These are phyloP conservation scores for Nyctibius bracteatus DNA, from an alignment of 2,113 vertebrate species.

Conservation along the genomic window DNA sequence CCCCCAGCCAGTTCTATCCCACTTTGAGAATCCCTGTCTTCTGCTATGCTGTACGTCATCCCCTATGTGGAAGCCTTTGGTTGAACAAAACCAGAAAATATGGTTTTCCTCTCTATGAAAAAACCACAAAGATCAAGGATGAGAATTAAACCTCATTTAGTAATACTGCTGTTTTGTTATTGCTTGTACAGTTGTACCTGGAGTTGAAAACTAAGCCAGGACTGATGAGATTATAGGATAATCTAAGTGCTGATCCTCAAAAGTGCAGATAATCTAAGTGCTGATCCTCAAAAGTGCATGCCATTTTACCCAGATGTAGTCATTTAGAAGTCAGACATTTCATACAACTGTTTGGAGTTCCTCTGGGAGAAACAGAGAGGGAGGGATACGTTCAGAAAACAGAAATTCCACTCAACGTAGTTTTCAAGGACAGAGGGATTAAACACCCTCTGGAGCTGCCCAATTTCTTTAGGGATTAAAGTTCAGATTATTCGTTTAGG, in stretches of 20 bases:
- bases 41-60: accelerated
- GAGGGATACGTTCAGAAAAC: background rate
- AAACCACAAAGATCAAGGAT: accelerated
- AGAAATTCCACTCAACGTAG: background rate
- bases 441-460: background rate
- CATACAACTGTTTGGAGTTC: background rate
- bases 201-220: background rate
- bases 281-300: background rate
- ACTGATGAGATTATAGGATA: background rate
- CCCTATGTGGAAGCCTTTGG: background rate
- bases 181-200: background rate
- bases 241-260: background rate
- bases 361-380: background rate
- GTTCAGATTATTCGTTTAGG: background rate
- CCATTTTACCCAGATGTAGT: background rate
- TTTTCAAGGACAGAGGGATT: background rate
- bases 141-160: background rate
- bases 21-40: background rate
- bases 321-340: background rate
- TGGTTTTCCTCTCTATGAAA: background rate
- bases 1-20: background rate
- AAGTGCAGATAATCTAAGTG: background rate
- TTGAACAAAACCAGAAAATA: background rate
- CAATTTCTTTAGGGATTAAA: background rate
- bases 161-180: background rate